Evolutionary conservation across 2,113 vertebrate genomes (phyloP).

Genomic region (Origma solitaria): DNA sequence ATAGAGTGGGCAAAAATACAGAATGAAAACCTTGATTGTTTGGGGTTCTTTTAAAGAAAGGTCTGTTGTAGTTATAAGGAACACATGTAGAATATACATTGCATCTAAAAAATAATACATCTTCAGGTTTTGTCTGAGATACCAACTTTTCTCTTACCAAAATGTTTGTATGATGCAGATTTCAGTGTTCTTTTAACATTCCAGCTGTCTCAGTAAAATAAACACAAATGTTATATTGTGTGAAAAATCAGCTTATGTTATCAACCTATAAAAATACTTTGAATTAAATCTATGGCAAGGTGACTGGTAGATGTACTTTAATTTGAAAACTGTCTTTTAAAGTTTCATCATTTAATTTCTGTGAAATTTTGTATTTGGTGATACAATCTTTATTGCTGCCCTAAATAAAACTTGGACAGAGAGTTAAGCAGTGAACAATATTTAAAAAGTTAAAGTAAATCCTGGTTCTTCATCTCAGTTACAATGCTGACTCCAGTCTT

Average conservation of each 20-base stretch:
- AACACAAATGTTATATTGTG: background rate
- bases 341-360: background rate
- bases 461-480: background rate
- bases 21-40: background rate
- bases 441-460: background rate
- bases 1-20: background rate
- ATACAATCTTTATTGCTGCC: background rate
- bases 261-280: background rate
- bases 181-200: background rate
- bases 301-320: background rate
- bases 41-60: background rate
- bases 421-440: background rate
- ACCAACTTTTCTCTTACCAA: background rate
- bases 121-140: background rate
- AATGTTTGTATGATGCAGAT: background rate
- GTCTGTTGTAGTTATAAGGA: background rate
- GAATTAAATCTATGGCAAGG: background rate
- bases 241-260: background rate
- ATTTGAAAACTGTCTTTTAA: background rate
- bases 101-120: background rate
- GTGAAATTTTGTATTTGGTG: background rate
- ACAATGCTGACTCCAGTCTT: background rate
- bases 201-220: background rate
- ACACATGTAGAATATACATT: background rate
- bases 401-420: background rate